These are phyloP conservation scores for Cephalopachus bancanus DNA, from an alignment of 2,797 vertebrate species.

Conservation along the genomic window DNA sequence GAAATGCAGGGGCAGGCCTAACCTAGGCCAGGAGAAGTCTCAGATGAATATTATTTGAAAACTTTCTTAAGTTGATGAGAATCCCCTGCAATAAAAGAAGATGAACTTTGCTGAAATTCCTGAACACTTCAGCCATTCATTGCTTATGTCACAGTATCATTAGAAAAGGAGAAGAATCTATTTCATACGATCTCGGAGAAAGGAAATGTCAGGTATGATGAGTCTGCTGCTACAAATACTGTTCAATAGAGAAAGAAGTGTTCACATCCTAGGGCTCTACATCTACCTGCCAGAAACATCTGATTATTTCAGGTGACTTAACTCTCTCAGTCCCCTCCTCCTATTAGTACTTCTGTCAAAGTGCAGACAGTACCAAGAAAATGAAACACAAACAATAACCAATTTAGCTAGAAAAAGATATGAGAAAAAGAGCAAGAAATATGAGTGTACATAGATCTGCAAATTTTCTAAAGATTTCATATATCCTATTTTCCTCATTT, in stretches of 20 bases:
- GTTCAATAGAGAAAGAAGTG: background rate
- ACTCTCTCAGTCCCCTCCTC: background rate
- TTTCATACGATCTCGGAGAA: slow-evolving; percentile 1
- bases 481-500: background rate
- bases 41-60: slow-evolving; percentile 17
- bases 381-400: background rate
- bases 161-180: background rate
- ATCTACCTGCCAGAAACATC: background rate
- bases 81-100: background rate
- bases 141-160: background rate
- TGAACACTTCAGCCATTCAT: background rate
- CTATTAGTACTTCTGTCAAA: background rate
- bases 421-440: background rate
- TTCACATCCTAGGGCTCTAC: background rate
- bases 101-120: background rate
- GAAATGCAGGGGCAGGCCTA: background rate
- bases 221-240: background rate
- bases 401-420: slow-evolving; percentile 5
- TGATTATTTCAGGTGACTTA: background rate
- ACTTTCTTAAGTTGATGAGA: slow-evolving; percentile 14
- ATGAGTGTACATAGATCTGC: background rate
- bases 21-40: slow-evolving; percentile 5
- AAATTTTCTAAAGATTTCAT: slow-evolving; percentile 48
- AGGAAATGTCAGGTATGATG: background rate
- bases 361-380: background rate